Evolutionary conservation across 2,797 vertebrate genomes (phyloP).

Genomic region (Salarias fasciatus): DNA sequence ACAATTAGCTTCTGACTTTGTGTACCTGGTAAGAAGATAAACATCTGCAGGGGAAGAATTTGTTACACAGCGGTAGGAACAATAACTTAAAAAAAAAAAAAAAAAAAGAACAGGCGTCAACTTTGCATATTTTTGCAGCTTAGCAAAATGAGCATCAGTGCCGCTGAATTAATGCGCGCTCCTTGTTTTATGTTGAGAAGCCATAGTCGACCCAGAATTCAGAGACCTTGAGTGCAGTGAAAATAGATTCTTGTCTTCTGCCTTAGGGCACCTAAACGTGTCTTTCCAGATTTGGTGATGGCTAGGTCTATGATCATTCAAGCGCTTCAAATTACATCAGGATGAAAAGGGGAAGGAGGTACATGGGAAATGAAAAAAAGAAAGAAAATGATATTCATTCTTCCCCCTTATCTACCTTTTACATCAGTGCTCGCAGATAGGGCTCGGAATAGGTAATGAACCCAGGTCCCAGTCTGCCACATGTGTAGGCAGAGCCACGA

Average conservation of each 20-base stretch:
- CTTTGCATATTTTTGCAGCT: constrained; percentile 69
- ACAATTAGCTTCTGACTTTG: constrained; percentile 64
- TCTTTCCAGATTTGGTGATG: constrained; percentile 82
- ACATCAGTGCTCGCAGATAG: constrained; percentile 70
- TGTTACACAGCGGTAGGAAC: constrained; percentile 58
- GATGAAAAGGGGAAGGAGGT: constrained; percentile 80
- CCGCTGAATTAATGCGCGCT: constrained; percentile 56
- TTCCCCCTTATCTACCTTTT: constrained; percentile 77
- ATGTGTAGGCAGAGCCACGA: constrained; percentile 39
- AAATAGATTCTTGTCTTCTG: constrained; percentile 79
- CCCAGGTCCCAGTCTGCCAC: constrained; percentile 33
- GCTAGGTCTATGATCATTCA: constrained; percentile 79
- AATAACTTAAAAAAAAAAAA: constrained; percentile 29
- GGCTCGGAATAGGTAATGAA: constrained; percentile 71
- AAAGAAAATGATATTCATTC: constrained; percentile 78
- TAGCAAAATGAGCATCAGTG: constrained; percentile 61
- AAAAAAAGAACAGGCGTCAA: constrained; percentile 31
- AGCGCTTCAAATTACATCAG: constrained; percentile 81
- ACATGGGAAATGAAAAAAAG: constrained; percentile 70
- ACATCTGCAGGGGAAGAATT: constrained; percentile 72
- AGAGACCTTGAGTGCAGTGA: constrained; percentile 69
- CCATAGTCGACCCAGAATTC: constrained; percentile 53
- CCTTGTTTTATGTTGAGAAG: constrained; percentile 59
- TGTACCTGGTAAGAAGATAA: constrained; percentile 69
- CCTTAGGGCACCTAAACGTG: constrained; percentile 75